Base-by-base conservation (phyloP, 2,888 invertebrate species). In the Miltochrista miniata region DNA sequence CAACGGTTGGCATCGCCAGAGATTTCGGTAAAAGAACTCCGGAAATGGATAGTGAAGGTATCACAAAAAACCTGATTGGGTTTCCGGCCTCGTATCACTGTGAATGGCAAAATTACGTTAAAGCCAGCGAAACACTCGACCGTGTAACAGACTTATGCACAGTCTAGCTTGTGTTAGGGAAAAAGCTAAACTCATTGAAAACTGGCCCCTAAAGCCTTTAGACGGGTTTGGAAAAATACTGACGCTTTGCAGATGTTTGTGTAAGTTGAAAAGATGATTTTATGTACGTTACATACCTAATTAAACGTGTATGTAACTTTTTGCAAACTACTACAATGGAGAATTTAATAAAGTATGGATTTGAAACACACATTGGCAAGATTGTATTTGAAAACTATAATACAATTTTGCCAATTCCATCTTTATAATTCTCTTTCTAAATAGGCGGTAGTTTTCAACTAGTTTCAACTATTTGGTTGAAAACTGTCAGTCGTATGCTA, bases 21-120 rank as follows among this genome's bases (percentile, higher is more conserved):
- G 90, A 87, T 82, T 90, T 86, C 51, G 90, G 90, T 67, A 91
- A 91, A 84, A 81, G 91, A 79, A 77, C 83, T 43, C 68, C 80
- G 59, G 85, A 85, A 67, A 61, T 76, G 56, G 82, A 83, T 42
- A 67, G 68, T 51, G 88, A 88, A 90, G 90, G 90, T 90, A 90
- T 59, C 58, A 64, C 51, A 54, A 64, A 47, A 55, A 67, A 44
- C 42, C 63, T 72, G 61, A 68, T 69, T 68, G 57, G 68, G 64
- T 68, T 68, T 72, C 69, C 70, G 67, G 64, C 62, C 60, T 64
- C 53, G 52, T 47, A 48, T 48, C 53, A 42, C 45, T 68, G 53
- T 71, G 66, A 75, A 70, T 64, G 61, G 64, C 65, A 59, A 63
- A 61, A 73, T 68, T 69, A 67, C 56, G 40, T 49, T 57, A 54